A percentile compares a stretch with the other conserved stretches of the same genome.
Evolutionary conservation across 2,888 invertebrate genomes (phyloP).

Genomic region (Miltochrista miniata): DNA sequence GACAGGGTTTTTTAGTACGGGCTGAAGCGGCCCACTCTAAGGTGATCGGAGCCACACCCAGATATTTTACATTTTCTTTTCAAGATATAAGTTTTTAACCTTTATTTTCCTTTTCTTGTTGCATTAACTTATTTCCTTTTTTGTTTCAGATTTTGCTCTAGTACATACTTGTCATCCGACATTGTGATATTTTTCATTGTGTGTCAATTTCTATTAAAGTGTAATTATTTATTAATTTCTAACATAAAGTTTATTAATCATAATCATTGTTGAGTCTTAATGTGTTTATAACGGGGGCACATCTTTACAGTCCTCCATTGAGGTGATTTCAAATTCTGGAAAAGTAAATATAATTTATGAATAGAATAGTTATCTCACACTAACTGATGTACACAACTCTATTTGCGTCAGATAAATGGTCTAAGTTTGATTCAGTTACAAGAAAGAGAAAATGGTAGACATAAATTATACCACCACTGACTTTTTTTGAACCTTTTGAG

Average conservation of each 20-base stretch:
- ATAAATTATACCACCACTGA: too few relatives aligned
- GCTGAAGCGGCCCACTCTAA: too few relatives aligned
- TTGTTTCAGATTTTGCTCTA: conserved; percentile 60
- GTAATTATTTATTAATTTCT: not conserved
- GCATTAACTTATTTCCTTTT: too few relatives aligned
- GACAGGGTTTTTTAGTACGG: too few relatives aligned
- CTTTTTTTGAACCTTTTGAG: too few relatives aligned
- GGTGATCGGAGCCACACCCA: too few relatives aligned
- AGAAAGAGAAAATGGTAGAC: too few relatives aligned
- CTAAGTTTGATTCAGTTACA: too few relatives aligned
- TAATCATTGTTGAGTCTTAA: not conserved
- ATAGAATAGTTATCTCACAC: too few relatives aligned
- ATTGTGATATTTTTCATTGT: conserved; percentile 1
- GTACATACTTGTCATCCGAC: conserved; percentile 48
- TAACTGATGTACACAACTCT: too few relatives aligned
- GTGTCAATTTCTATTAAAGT: not conserved
- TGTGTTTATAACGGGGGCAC: conserved; percentile 46
- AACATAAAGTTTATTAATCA: not conserved
- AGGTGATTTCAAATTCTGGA: conserved; percentile 52
- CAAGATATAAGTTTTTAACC: not conserved
- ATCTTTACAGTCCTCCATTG: conserved; percentile 45
- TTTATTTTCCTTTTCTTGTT: too few relatives aligned
- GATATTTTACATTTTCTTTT: not conserved
- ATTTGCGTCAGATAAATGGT: too few relatives aligned
- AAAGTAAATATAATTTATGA: conserved; percentile 9